Base-by-base conservation (phyloP, 2,797 vertebrate genomes). In the Poeciliopsis gracilis region DNA sequence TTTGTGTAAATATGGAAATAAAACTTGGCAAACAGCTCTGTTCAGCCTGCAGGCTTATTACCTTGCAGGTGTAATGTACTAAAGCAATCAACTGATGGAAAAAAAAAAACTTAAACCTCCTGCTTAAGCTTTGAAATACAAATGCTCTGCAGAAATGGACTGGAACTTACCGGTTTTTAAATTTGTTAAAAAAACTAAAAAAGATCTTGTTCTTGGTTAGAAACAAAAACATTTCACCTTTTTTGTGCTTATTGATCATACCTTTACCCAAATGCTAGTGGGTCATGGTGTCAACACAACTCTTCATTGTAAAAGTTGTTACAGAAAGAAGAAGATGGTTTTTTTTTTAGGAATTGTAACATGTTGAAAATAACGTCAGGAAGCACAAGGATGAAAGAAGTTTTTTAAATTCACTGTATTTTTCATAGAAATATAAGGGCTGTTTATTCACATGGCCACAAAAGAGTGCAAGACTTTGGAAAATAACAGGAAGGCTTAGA, bases 1-100 rank as follows among this genome's bases (percentile, higher is more conserved):
- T 73, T 55, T 16, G 18, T 73, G 72, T 25, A 36, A 25, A 53
- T n/a, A 73, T 41, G 36, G 25, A 71, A n/a, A 71, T 71, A 30
- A 71, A 71, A 46, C 13, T 45, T 67, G 63, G 36, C 36, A 67
- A 41, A 67, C 63, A 41, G 12, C 36, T 67, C 11, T 67, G 18
- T 41, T 46, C 41, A 70, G 25, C 41, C 12, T 46, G 43, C 67
- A 71, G n/a, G 7, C 5, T 28, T 16, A 71, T 7, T 10, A 70
- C 38, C 67, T 69, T 69, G 11, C n/a, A 69, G 67, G 12, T 70
- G 23, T 70, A 43, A 70, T 6, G n/a, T 43, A 41, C 38, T 43
- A 43, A n/a, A 70, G 43, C 18, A 66, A 38, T 10, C 4, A 66
- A 6, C 8, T 45, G 41, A 43, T 25, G 6, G n/a, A n/a, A n/a